A percentile compares a stretch with the other conserved stretches of the same genome.
Conservation (phyloP, 2,888 invertebrate genomes). For the Hoplodrina blanda region DNA sequence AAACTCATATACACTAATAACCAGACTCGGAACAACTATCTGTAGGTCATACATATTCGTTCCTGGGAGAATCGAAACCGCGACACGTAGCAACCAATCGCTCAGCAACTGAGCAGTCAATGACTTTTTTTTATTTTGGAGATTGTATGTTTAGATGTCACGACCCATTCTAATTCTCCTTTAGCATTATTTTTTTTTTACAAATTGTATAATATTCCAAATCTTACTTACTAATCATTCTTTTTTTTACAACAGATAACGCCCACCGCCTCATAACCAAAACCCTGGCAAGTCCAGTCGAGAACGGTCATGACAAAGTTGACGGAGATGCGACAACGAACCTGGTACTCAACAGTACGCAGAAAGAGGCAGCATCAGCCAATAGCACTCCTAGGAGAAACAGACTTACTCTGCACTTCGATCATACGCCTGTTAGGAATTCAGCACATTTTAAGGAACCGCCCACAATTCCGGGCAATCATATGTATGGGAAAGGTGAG, state of each 20-base stretch:
- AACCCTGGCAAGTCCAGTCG: constrained; percentile 80
- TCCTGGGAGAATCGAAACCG: no score
- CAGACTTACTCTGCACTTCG: constrained; percentile 93
- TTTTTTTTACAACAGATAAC: constrained; percentile 91
- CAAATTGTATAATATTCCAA: no score
- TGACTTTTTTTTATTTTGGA: no score
- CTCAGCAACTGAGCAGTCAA: no score
- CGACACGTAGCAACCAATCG: no score
- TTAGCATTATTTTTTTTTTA: no score
- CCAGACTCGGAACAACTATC: no score
- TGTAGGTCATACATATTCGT: no score
- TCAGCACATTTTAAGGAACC: constrained; percentile 95
- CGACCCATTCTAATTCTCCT: no score
- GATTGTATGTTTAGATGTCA: no score
- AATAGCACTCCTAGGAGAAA: constrained; percentile 91
- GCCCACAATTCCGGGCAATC: constrained; percentile 76
- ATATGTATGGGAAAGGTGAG: constrained; percentile 85
- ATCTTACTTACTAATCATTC: not conserved
- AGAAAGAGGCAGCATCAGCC: constrained; percentile 80
- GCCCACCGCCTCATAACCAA: constrained; percentile 92
- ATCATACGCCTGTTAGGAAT: constrained; percentile 92
- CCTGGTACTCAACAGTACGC: constrained; percentile 66
- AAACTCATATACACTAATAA: no score
- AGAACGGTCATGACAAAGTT: constrained; percentile 82
- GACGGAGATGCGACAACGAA: constrained; percentile 77